Evolutionary conservation across 2,888 invertebrate species (phyloP), one percentile per base, ranked within the genome.

Genomic region (Teinopalpus imperialis): DNA sequence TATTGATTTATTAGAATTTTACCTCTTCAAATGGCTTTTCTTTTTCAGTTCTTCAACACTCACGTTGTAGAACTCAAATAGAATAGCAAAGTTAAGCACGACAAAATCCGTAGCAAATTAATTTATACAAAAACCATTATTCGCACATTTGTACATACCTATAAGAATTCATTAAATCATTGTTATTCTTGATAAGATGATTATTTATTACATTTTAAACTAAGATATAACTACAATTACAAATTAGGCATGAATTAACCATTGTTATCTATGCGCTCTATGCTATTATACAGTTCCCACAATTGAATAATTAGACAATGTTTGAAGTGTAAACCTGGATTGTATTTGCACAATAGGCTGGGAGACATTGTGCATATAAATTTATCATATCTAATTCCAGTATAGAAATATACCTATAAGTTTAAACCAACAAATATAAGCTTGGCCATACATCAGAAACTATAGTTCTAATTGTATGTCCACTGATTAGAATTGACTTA

Each of bases 231-330:
- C 8, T 18, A 18, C 12, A 23, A n/a, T 10, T 24, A 18, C 12
- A 29, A 13, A 29, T 21, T 9, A 21, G 21, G 10, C 13, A 8
- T 8, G 2, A 5, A 43, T 16, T 24, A 37, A 44, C 18, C 20
- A 36, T 44, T 51, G 49, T 52, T 49, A 51, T 52, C 50, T 41
- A 42, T 49, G 27, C 34, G 30, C 48, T 41, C 50, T 44, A 40
- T 42, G 46, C 34, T 50, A 51, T 54, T 50, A 43, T 46, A 50
- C 40, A 36, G 48, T 58, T 61, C 52, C 51, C 61, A 63, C 71
- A 74, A 69, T 72, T 70, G 75, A 77, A 81, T 79, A 74, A 80
- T 78, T 74, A 72, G 65, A 61, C 57, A 51, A 55, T 80, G 73
- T 79, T 80, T 77, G 74, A 66, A 65, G 66, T 66, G 68, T 62